phyloP scores from a whole-genome alignment of 2,797 vertebrate genomes.

The Arremon brunneinucha region DNA sequence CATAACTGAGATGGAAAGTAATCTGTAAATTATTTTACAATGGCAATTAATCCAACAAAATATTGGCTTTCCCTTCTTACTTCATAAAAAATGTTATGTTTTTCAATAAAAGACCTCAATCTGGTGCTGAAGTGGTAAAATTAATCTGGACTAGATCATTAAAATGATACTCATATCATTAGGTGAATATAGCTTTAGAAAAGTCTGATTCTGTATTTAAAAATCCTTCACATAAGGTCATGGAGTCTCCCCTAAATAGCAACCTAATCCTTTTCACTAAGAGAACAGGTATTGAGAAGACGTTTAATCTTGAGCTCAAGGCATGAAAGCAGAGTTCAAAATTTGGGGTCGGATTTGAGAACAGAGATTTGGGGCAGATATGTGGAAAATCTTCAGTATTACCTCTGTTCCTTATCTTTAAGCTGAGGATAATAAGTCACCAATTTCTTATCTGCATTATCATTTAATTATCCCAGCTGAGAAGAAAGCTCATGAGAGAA shows the following conservation, averaged over 20 bases:
- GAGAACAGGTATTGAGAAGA: neutral
- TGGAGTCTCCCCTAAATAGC: neutral
- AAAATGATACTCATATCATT: neutral
- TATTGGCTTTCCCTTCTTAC: neutral
- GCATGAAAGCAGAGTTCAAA: neutral
- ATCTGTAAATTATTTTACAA: neutral
- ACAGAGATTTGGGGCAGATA: neutral
- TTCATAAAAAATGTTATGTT: neutral
- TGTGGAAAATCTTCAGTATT: neutral
- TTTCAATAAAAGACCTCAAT: neutral
- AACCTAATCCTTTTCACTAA: neutral
- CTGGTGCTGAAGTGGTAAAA: neutral
- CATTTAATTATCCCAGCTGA: neutral
- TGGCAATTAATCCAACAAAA: neutral
- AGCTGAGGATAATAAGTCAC: neutral
- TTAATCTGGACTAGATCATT: neutral
- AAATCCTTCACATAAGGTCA: neutral
- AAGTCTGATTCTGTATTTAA: neutral
- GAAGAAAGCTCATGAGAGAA: neutral
- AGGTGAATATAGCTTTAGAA: neutral
- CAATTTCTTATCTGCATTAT: neutral
- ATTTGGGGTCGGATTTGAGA: neutral
- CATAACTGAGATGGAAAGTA: neutral
- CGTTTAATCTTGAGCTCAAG: neutral
- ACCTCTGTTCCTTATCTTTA: neutral